Evolutionary conservation across 1,140 invertebrate species (phyloP).

Genomic region (Stenopsyche tienmushanensis): DNA sequence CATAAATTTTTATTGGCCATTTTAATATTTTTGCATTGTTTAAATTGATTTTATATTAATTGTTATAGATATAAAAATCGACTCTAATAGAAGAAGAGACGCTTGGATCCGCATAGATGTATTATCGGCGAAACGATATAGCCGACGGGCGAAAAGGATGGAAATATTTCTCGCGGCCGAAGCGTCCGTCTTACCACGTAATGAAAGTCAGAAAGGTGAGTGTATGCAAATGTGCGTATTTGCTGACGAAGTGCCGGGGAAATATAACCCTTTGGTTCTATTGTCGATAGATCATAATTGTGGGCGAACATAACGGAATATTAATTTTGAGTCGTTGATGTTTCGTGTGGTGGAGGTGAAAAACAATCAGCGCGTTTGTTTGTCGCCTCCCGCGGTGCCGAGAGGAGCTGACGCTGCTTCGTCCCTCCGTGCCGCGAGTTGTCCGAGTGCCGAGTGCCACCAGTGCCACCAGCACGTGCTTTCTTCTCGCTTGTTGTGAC

Average conservation of each 20-base stretch:
- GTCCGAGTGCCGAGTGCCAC: no score
- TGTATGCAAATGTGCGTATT: slow-evolving; percentile 41
- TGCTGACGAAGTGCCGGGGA: not conserved
- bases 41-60: no score
- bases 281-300: slow-evolving; percentile 15
- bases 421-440: not conserved
- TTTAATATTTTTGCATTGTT: no score
- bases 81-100: no score
- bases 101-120: no score
- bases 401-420: slow-evolving; percentile 16
- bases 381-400: slow-evolving; percentile 25
- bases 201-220: slow-evolving; percentile 38
- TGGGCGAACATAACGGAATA: slow-evolving; percentile 12
- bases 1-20: no score
- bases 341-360: slow-evolving; percentile 34
- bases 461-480: no score
- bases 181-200: slow-evolving; percentile 24
- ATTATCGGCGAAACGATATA: no score
- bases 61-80: no score
- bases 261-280: not conserved
- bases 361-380: slow-evolving; percentile 39
- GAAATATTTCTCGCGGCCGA: no score
- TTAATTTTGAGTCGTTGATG: slow-evolving; percentile 36
- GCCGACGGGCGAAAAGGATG: no score
- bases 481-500: no score